Conservation (phyloP, 2,888 invertebrate genomes). For the Aelia acuminata region DNA sequence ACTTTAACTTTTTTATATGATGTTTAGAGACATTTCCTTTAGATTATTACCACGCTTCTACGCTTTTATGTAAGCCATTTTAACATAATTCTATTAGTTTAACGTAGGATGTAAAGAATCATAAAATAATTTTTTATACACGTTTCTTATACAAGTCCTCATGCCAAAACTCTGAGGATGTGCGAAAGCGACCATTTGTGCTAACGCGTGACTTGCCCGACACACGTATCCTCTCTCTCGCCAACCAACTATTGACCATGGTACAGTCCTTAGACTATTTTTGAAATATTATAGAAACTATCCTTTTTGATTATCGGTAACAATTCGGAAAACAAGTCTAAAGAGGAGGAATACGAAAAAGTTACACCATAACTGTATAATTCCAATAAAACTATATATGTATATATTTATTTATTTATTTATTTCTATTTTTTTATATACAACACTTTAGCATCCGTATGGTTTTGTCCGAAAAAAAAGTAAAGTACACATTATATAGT, state of each 20-base stretch:
- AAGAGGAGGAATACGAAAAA: background rate
- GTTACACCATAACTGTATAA: too few species aligned
- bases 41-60: background rate
- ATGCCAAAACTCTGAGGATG: background rate
- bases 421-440: too few species aligned
- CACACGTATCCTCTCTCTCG: background rate
- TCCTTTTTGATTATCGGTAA: background rate
- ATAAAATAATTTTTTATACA: too few species aligned
- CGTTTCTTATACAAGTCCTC: background rate
- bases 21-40: too few species aligned
- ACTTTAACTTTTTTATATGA: too few species aligned
- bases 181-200: background rate
- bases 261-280: background rate
- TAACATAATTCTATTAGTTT: background rate
- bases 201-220: slow-evolving; percentile 1
- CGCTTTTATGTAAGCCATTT: background rate
- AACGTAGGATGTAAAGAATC: background rate
- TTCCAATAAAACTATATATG: too few species aligned
- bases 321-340: background rate
- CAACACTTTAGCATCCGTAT: too few species aligned
- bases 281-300: background rate
- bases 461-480: too few species aligned
- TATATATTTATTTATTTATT: too few species aligned
- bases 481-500: too few species aligned
- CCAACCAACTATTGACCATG: background rate